Percentiles rank a stretch among this genome's conserved stretches.
phyloP scores from a whole-genome alignment of 2,113 vertebrate genomes.

The Copsychus sechellarum region DNA sequence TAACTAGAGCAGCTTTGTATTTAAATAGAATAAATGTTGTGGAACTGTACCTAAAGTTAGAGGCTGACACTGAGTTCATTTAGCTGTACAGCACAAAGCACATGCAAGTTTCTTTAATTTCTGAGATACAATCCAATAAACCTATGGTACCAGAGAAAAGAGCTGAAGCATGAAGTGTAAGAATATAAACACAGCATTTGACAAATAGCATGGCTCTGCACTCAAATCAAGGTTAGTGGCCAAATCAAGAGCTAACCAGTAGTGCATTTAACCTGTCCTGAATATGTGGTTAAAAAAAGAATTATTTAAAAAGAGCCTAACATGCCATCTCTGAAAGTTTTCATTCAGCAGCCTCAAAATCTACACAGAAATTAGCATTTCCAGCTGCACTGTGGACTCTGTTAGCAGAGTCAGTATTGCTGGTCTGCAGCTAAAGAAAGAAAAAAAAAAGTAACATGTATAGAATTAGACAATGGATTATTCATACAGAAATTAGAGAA shows the following conservation, averaged over 20 bases:
- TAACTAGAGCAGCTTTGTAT: conserved; percentile 28
- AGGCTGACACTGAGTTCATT: not conserved
- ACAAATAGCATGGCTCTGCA: not conserved
- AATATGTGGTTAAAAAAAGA: not conserved
- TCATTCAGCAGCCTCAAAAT: not conserved
- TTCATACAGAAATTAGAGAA: not conserved
- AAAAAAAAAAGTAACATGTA: not conserved
- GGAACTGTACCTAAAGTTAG: not conserved
- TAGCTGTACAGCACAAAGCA: not conserved
- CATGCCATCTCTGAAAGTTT: not conserved
- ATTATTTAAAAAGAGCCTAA: not conserved
- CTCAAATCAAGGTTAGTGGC: not conserved
- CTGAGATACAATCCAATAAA: not conserved
- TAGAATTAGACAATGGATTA: not conserved
- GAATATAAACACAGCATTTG: not conserved
- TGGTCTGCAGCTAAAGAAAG: not conserved
- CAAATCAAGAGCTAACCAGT: not conserved
- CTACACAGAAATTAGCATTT: not conserved
- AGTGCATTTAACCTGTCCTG: not conserved
- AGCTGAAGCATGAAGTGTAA: not conserved
- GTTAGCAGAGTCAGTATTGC: not conserved
- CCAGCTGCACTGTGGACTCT: not conserved
- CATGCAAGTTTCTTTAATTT: not conserved
- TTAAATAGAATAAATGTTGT: not conserved
- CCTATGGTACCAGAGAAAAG: not conserved